A percentile compares a stretch with the other conserved stretches of the same genome.
These are phyloP conservation scores for Vombatus ursinus DNA, from an alignment of 2,113 vertebrate species.

Conservation along the genomic window DNA sequence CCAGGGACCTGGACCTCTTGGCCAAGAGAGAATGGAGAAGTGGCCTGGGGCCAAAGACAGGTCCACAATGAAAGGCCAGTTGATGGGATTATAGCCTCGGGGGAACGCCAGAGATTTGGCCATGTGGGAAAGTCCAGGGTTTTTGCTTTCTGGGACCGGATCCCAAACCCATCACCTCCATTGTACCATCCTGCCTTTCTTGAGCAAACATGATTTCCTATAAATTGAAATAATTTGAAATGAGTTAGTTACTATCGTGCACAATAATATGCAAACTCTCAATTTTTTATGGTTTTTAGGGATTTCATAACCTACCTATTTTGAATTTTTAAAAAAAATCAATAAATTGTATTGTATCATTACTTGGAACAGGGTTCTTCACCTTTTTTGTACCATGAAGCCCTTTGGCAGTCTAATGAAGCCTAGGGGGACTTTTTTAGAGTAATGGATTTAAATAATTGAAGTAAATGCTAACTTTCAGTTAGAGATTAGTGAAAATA, in stretches of 20 bases:
- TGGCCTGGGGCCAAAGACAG: too few relatives aligned
- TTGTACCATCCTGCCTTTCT: background rate
- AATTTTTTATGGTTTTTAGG: background rate
- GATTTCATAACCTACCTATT: background rate
- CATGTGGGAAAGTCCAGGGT: too few relatives aligned
- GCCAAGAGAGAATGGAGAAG: too few relatives aligned
- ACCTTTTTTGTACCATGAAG: background rate
- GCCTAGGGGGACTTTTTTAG: background rate
- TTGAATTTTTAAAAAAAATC: background rate
- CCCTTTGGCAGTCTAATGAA: background rate
- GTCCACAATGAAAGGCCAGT: too few relatives aligned
- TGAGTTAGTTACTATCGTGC: background rate
- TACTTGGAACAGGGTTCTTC: background rate
- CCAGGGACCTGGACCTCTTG: too few relatives aligned
- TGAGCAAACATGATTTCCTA: background rate
- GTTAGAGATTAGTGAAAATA: background rate
- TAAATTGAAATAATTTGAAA: background rate
- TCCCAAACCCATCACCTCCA: too few relatives aligned
- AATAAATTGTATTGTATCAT: background rate
- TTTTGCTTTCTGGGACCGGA: too few relatives aligned
- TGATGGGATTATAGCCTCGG: too few relatives aligned
- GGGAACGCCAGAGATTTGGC: too few relatives aligned
- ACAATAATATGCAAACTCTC: background rate
- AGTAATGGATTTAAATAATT: background rate
- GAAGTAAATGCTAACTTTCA: background rate